These are phyloP conservation scores for Proterorhinus semilunaris DNA, from an alignment of 2,113 vertebrate genomes.

Conservation along the genomic window DNA sequence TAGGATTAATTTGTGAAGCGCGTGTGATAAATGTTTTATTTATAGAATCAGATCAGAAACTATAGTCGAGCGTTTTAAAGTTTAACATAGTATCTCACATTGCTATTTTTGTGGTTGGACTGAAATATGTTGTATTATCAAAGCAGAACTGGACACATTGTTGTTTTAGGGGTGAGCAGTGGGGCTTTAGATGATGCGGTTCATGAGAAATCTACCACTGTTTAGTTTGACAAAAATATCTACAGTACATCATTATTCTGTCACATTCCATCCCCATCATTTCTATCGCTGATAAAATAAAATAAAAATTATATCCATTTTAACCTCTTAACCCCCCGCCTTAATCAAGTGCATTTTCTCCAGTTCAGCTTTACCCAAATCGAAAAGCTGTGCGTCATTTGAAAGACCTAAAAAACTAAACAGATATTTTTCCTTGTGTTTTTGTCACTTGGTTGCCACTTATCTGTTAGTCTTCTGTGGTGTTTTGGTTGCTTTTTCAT, in stretches of 20 bases:
- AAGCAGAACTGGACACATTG: neutral
- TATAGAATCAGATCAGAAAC: neutral
- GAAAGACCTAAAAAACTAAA: no score
- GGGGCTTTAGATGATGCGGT: slow-evolving; percentile 1
- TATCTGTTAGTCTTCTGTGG: no score
- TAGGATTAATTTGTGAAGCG: neutral
- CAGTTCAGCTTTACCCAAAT: no score
- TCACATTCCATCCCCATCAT: slow-evolving; percentile 31
- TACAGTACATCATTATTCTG: slow-evolving; percentile 11
- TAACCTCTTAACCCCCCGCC: no score
- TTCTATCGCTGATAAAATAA: slow-evolving; percentile 8
- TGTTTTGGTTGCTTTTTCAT: no score
- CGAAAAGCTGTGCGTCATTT: no score
- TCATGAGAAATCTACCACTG: slow-evolving; percentile 8
- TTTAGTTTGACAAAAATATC: slow-evolving; percentile 32
- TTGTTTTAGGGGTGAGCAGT: slow-evolving; percentile 2
- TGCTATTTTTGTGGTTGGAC: neutral
- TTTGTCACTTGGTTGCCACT: no score
- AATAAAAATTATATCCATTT: neutral
- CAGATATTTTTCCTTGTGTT: no score
- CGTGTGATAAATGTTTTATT: neutral
- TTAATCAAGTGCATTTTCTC: no score
- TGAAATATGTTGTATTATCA: neutral
- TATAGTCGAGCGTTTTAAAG: neutral
- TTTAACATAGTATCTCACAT: neutral